phyloP scores from a whole-genome alignment of 2,797 vertebrate species.

The Loriculus beryllinus region DNA sequence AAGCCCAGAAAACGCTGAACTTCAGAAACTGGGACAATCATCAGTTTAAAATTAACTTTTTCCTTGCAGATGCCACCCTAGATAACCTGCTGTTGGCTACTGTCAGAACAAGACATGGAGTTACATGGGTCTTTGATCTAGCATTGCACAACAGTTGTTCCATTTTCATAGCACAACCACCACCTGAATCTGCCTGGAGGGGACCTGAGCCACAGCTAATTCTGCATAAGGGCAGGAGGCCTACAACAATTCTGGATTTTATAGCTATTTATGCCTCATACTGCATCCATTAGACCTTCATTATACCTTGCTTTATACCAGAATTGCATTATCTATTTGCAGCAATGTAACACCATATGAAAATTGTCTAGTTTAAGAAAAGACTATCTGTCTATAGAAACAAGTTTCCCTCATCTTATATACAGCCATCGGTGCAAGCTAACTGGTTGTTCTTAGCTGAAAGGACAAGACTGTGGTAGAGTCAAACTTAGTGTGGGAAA shows the following conservation, averaged over 20 bases:
- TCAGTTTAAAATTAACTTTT: background rate
- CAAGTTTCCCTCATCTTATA: background rate
- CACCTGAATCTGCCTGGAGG: too few species aligned
- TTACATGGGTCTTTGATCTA: background rate
- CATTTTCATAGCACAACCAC: background rate
- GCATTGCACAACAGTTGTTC: background rate
- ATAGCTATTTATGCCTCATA: background rate
- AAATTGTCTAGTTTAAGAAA: background rate
- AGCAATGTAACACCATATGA: background rate
- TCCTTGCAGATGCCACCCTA: background rate
- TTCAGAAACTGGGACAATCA: background rate
- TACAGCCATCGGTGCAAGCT: background rate
- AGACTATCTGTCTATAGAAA: background rate
- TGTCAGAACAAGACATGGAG: background rate
- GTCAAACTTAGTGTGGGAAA: background rate
- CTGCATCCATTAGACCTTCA: background rate
- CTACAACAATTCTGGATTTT: background rate
- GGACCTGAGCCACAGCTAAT: background rate
- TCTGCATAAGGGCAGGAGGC: background rate
- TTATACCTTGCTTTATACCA: background rate
- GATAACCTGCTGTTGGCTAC: background rate
- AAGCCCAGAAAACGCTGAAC: background rate
- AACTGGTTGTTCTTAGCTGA: background rate
- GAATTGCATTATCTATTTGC: background rate
- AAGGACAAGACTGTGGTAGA: background rate